phyloP scores from a whole-genome alignment of 23 tunicate genomes.

The Trididemnum nubilum region DNA sequence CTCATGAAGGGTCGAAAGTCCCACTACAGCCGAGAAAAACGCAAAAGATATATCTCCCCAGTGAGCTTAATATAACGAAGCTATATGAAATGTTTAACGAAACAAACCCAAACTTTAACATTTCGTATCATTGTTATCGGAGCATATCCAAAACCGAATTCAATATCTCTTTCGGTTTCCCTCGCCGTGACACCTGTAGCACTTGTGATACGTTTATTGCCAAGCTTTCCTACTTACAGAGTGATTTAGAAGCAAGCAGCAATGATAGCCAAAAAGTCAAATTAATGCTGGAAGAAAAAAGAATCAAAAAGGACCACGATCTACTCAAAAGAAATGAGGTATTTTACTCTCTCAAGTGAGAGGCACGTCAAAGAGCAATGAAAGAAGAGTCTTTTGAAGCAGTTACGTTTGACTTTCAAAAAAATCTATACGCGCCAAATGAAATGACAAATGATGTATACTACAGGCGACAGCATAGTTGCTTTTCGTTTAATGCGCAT shows the following conservation, averaged over 20 bases:
- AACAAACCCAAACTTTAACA: not conserved
- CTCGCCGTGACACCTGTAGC: slow-evolving; percentile 1
- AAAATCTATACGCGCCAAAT: too few relatives aligned
- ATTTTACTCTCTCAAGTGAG: not conserved
- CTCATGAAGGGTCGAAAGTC: slow-evolving; percentile 9
- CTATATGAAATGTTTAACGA: slow-evolving; percentile 1
- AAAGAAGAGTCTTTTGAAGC: not conserved
- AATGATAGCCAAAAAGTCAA: not conserved
- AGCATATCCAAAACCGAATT: slow-evolving; percentile 8
- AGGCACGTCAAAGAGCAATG: not conserved
- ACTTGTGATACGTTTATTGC: not conserved
- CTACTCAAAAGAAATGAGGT: not conserved
- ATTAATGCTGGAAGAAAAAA: not conserved
- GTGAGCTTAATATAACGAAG: slow-evolving; percentile 6
- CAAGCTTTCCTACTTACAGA: too few relatives aligned
- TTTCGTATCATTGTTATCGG: not conserved
- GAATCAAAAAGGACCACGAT: not conserved
- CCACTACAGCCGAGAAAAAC: slow-evolving; percentile 11
- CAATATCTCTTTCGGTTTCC: not conserved
- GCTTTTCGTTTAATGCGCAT: too few relatives aligned
- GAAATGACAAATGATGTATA: too few relatives aligned
- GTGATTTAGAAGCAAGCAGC: not conserved
- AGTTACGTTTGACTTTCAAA: slow-evolving; percentile 7
- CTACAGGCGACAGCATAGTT: too few relatives aligned
- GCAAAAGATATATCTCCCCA: slow-evolving; percentile 1